These are phyloP conservation scores for Trogon melanurus DNA, from an alignment of 2,113 vertebrate genomes.

Conservation along the genomic window DNA sequence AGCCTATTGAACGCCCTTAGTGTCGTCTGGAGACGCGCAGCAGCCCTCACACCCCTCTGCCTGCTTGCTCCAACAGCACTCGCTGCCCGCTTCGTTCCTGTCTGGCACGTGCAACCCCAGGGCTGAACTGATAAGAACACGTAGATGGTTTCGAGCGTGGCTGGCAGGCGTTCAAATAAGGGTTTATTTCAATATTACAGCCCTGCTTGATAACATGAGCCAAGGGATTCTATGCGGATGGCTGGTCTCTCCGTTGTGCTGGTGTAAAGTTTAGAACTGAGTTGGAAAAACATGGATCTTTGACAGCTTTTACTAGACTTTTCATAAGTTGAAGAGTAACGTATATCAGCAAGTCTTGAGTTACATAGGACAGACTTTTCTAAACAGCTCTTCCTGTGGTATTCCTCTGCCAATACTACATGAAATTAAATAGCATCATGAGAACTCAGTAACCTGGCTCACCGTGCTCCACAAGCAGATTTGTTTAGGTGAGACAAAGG, in stretches of 20 bases:
- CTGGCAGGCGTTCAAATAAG: not conserved
- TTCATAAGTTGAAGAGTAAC: not conserved
- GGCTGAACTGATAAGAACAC: not conserved
- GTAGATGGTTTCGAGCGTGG: accelerated
- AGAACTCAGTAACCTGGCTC: not conserved
- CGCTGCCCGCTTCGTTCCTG: not conserved
- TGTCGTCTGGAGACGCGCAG: not conserved
- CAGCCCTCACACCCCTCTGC: not conserved
- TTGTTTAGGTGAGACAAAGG: not conserved
- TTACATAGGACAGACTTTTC: not conserved
- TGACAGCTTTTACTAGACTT: not conserved
- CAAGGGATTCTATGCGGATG: not conserved
- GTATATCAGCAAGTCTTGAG: not conserved
- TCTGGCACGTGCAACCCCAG: not conserved
- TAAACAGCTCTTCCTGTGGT: not conserved
- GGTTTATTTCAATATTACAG: not conserved
- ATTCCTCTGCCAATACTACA: not conserved
- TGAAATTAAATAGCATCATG: not conserved
- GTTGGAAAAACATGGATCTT: not conserved
- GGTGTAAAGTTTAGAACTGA: not conserved
- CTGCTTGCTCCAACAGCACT: not conserved
- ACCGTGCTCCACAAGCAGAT: not conserved
- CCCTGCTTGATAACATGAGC: not conserved
- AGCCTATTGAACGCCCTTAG: not conserved
- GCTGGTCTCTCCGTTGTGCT: not conserved